A percentile compares a stretch with the other conserved stretches of the same genome.
These are phyloP conservation scores for Elegia similella DNA, from an alignment of 2,888 invertebrate genomes.

Conservation along the genomic window DNA sequence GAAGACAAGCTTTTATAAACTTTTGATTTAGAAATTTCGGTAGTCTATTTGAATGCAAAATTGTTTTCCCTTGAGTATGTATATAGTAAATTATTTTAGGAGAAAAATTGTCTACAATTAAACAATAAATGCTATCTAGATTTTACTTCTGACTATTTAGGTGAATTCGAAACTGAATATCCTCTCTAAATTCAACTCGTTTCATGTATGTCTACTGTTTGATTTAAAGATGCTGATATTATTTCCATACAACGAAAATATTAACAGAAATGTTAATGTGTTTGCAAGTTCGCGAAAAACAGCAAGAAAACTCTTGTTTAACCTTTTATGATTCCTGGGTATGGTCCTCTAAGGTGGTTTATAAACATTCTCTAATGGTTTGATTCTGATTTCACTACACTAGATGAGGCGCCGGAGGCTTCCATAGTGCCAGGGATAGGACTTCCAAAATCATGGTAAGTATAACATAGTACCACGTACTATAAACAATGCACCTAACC, in stretches of 20 bases:
- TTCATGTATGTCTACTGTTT: not conserved
- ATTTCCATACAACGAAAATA: not conserved
- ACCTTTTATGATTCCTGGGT: constrained; percentile 6
- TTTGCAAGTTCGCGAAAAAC: not conserved
- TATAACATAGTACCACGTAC: constrained; percentile 33
- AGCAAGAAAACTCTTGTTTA: not conserved
- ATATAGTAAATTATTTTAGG: too few relatives aligned
- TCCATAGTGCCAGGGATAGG: constrained; percentile 42
- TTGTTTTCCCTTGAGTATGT: too few relatives aligned
- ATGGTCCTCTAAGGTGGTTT: constrained; percentile 19
- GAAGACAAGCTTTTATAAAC: not conserved
- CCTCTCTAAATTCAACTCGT: too few relatives aligned
- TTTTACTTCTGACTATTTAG: too few relatives aligned
- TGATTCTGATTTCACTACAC: constrained; percentile 74
- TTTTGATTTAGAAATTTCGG: too few relatives aligned
- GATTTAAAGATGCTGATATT: not conserved
- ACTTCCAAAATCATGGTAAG: constrained; percentile 51
- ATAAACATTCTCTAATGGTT: constrained; percentile 55
- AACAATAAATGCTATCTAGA: too few relatives aligned
- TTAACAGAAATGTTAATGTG: not conserved
- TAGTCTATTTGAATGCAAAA: too few relatives aligned
- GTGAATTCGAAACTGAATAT: too few relatives aligned
- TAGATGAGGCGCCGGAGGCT: constrained; percentile 60
- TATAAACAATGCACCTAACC: constrained; percentile 21
- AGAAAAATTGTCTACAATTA: too few relatives aligned